Evolutionary conservation across 2,113 vertebrate genomes (phyloP), one percentile per base, ranked within the genome.

Genomic region (Taurulus bubalis): DNA sequence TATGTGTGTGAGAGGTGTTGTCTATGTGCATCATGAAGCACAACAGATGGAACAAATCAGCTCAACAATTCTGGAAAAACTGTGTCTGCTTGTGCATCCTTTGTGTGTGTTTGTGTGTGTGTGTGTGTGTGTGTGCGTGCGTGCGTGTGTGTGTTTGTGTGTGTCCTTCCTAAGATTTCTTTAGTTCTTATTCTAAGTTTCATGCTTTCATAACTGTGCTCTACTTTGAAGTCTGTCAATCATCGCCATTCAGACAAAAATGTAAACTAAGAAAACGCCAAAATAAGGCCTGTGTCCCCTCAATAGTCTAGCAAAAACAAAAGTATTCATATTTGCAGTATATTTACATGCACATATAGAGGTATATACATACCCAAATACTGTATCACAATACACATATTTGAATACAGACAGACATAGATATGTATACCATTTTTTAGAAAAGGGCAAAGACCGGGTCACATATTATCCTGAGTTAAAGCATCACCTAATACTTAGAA

Each of bases 151-250:
- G 34, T 77, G 56, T 78, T 14, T 18, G 15, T 47, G 12, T 84
- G 70, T 49, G 6, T 60, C 65, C 64, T 84, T 78, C 83, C 83
- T 82, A 80, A 89, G 85, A 88, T 92, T 76, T 86, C 79, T 89
- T 89, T 91, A 82, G 75, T 89, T 92, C 66, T 77, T 68, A 59
- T n/a, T 55, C 11, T 9, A 18, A 42, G 40, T 42, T 42, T 14
- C 40, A 42, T 42, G 40, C 10, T 42, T 42, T 42, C 40, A 42
- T 42, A 14, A 42, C 38, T 40, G 38, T 10, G 40, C 40, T 42
- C 40, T 14, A 14, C 40, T 42, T 42, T 42, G 38, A 40, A 40
- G 10, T 42, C 40, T 42, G 40, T 42, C 40, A 42, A 42, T 42
- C 12, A 6, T 42, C 12, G 7, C 40, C 40, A 42, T 42, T 11